Evolutionary conservation across 1,140 invertebrate genomes (phyloP).

Genomic region (Eumeta japonica): DNA sequence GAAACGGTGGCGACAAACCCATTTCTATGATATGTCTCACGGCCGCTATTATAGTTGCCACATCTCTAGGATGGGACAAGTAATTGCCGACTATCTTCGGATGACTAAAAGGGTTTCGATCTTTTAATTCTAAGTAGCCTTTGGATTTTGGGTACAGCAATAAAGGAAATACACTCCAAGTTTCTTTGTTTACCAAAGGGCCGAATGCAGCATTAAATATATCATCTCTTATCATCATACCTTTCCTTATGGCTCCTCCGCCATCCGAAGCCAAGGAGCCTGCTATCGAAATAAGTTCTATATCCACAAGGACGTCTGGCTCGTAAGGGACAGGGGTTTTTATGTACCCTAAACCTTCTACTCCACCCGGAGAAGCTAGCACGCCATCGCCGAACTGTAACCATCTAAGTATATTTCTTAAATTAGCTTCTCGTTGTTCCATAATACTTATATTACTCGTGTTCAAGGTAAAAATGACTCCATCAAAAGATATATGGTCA

Average conservation of each 20-base stretch:
- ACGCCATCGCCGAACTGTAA: constrained; percentile 37
- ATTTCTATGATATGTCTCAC: constrained; percentile 32
- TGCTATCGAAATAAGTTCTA: constrained; percentile 56
- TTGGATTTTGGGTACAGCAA: constrained; percentile 6
- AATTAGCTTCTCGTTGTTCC: constrained; percentile 12
- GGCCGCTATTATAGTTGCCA: constrained; percentile 34
- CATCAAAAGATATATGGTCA: constrained; percentile 67
- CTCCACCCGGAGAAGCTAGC: constrained; percentile 50
- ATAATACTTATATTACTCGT: constrained; percentile 27
- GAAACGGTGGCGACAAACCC: constrained; percentile 18
- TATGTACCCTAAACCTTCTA: constrained; percentile 61
- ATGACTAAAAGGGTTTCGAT: constrained; percentile 2
- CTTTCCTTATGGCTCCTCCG: constrained; percentile 52
- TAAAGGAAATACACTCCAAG: constrained; percentile 32
- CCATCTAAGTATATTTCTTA: constrained; percentile 16
- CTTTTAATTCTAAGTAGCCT: constrained; percentile 6
- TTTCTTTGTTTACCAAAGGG: constrained; percentile 30
- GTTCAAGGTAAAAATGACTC: constrained; percentile 57
- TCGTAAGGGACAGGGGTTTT: constrained; percentile 52
- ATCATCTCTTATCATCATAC: constrained; percentile 52
- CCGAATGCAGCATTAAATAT: constrained; percentile 56
- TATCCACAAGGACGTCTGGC: constrained; percentile 53
- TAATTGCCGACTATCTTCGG: constrained; percentile 11
- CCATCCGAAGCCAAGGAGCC: constrained; percentile 57
- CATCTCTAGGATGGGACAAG: constrained; percentile 21